Conservation (phyloP, 2,888 invertebrate species). For the Hirtodrosophila duncani region DNA sequence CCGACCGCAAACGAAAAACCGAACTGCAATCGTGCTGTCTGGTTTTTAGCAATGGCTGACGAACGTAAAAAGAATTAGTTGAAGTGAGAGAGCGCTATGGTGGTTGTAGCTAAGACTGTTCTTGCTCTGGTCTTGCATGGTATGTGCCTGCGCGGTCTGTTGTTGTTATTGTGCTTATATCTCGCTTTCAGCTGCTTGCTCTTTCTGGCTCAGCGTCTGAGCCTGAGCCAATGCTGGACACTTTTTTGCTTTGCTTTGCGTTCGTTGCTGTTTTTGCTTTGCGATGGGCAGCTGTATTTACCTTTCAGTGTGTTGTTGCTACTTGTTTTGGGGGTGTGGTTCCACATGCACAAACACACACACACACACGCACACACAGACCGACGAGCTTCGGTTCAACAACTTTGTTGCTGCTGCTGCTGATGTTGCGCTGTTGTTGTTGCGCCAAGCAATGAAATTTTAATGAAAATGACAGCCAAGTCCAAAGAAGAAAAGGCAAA, state of each 20-base stretch:
- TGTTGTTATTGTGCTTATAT: too few relatives aligned
- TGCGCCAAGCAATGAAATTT: slow-evolving; percentile 67
- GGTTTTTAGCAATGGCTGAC: slow-evolving; percentile 67
- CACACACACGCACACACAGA: too few relatives aligned
- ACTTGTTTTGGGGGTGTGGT: slow-evolving; percentile 20
- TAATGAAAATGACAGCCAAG: slow-evolving; percentile 65
- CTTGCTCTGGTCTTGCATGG: too few relatives aligned
- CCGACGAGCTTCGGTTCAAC: slow-evolving; percentile 27
- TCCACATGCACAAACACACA: slow-evolving; percentile 70
- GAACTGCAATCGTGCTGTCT: too few relatives aligned
- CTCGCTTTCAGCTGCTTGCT: too few relatives aligned
- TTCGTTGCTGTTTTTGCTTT: not conserved
- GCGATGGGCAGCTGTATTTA: slow-evolving; percentile 60
- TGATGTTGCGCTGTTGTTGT: slow-evolving; percentile 40
- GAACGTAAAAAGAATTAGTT: not conserved
- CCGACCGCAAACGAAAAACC: too few relatives aligned
- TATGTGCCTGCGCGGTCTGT: too few relatives aligned
- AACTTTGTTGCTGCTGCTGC: slow-evolving; percentile 28
- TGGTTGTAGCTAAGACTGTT: too few relatives aligned
- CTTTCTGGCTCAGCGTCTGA: too few relatives aligned
- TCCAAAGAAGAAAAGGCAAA: slow-evolving; percentile 25
- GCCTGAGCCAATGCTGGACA: not conserved
- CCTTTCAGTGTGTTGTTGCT: slow-evolving; percentile 39
- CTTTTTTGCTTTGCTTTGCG: not conserved
- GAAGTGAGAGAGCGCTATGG: too few relatives aligned